Percentiles rank a stretch among this genome's conserved stretches.
These are phyloP conservation scores for Clostera curtula DNA, from an alignment of 2,888 invertebrate genomes.

Conservation along the genomic window DNA sequence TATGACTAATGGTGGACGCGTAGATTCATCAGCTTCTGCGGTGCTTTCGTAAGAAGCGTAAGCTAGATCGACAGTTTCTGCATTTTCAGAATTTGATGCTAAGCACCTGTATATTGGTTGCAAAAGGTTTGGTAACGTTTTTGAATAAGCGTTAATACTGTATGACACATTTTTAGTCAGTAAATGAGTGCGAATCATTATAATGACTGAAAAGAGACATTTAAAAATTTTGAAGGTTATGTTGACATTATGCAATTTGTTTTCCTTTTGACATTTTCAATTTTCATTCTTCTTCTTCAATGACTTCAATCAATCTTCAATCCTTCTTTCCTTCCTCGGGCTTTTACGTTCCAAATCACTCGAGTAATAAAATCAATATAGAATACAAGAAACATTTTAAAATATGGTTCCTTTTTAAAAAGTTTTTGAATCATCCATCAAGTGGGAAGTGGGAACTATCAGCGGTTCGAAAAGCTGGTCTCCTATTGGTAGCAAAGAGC, in stretches of 20 bases:
- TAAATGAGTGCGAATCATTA: conserved; percentile 41
- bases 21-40: conserved; percentile 32
- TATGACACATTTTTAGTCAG: conserved; percentile 27
- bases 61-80: conserved; percentile 77
- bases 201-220: conserved; percentile 5
- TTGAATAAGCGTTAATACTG: conserved; percentile 20
- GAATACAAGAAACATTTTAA: too few relatives aligned
- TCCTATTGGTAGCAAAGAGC: too few relatives aligned
- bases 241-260: conserved; percentile 15
- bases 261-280: conserved; percentile 11
- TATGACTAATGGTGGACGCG: conserved; percentile 81
- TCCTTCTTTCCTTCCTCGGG: too few relatives aligned
- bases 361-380: too few relatives aligned
- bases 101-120: conserved; percentile 24
- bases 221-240: conserved; percentile 26
- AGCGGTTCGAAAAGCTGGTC: too few relatives aligned
- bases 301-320: too few relatives aligned
- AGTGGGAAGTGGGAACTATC: too few relatives aligned
- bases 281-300: conserved; percentile 2
- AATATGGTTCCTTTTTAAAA: too few relatives aligned
- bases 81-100: conserved; percentile 37
- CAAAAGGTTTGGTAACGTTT: conserved; percentile 21
- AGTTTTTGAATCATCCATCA: too few relatives aligned
- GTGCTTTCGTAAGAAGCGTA: conserved; percentile 79
- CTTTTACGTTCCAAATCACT: too few relatives aligned